Evolutionary conservation across 2,888 invertebrate species (phyloP).

Genomic region (Drosophila maculinotata): DNA sequence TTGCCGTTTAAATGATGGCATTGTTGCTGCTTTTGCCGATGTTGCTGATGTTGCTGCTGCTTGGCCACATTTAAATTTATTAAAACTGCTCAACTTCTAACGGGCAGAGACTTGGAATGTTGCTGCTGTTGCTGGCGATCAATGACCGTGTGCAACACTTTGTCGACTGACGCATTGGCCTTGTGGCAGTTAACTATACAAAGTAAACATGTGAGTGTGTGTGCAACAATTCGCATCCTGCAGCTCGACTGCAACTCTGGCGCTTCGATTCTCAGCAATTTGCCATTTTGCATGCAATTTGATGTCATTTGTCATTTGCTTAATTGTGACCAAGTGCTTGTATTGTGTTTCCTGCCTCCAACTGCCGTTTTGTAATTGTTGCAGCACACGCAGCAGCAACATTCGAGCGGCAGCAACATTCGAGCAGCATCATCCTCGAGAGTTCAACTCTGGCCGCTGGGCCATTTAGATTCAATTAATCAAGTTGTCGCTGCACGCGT

Average conservation of each 20-base stretch:
- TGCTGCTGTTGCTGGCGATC: constrained; percentile 51
- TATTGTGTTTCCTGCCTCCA: constrained; percentile 52
- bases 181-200: constrained; percentile 9
- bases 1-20: constrained; percentile 74
- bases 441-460: constrained; percentile 39
- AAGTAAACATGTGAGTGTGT: neutral
- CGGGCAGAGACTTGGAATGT: constrained; percentile 66
- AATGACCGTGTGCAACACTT: constrained; percentile 61
- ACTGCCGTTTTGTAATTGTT: constrained; percentile 74
- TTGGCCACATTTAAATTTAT: constrained; percentile 77
- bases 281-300: constrained; percentile 78
- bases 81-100: constrained; percentile 75
- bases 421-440: constrained; percentile 14
- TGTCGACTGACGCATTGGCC: constrained; percentile 24
- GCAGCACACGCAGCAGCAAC: constrained; percentile 57
- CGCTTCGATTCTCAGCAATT: constrained; percentile 52
- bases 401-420: neutral
- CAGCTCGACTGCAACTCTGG: constrained; percentile 13
- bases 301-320: constrained; percentile 78
- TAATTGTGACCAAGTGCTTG: constrained; percentile 69
- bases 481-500: constrained; percentile 79
- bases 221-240: constrained; percentile 34
- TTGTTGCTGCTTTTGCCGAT: constrained; percentile 44
- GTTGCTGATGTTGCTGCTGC: constrained; percentile 14
- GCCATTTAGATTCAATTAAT: constrained; percentile 79